Evolutionary conservation across 2,888 invertebrate genomes (phyloP).

Genomic region (Idaea dimidiata): DNA sequence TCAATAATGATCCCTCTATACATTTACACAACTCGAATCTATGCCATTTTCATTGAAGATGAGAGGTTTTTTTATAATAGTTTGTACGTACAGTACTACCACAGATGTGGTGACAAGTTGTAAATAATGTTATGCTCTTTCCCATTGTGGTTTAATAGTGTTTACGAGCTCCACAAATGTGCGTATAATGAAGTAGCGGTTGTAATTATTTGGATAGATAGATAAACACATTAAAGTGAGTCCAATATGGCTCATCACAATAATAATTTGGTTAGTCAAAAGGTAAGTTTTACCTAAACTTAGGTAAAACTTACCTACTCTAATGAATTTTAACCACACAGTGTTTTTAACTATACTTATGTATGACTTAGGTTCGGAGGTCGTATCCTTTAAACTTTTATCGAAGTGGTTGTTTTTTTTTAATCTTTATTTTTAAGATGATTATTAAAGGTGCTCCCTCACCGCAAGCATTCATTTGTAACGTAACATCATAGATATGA

Average conservation of each 20-base stretch:
- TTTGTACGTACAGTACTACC: constrained; percentile 21
- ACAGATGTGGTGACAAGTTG: constrained; percentile 44
- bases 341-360: too few relatives aligned
- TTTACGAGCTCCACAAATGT: constrained; percentile 59
- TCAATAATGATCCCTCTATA: constrained; percentile 29
- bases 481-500: too few relatives aligned
- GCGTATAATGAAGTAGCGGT: constrained; percentile 47
- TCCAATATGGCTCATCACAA: constrained; percentile 2
- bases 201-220: constrained; percentile 12
- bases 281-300: too few relatives aligned
- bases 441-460: too few relatives aligned
- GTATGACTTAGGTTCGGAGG: too few relatives aligned
- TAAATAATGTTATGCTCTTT: constrained; percentile 23
- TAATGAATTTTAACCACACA: too few relatives aligned
- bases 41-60: constrained; percentile 6
- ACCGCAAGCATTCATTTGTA: too few relatives aligned
- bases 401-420: too few relatives aligned
- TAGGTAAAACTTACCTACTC: too few relatives aligned
- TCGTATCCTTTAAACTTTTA: too few relatives aligned
- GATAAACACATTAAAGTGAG: constrained; percentile 6
- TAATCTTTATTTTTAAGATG: too few relatives aligned
- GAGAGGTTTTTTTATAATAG: constrained; percentile 33
- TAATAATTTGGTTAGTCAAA: neutral
- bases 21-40: neutral
- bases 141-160: constrained; percentile 47